Conservation (phyloP, 2,113 vertebrate genomes). For the Naja naja region DNA sequence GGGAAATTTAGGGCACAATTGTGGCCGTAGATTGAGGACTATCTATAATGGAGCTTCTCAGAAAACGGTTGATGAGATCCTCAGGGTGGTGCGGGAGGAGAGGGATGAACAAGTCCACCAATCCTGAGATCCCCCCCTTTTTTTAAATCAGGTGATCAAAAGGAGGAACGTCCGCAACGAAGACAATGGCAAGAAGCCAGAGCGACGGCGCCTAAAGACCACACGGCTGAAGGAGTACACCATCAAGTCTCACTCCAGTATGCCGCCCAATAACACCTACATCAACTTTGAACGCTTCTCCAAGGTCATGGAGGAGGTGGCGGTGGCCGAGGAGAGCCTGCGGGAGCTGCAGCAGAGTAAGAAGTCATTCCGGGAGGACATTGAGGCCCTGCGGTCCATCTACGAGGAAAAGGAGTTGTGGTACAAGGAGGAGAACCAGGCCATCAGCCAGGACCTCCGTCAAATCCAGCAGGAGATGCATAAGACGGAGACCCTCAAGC, state of each 20-base stretch:
- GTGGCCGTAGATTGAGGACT: neutral
- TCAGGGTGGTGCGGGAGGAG: neutral
- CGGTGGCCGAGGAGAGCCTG: slow-evolving; percentile 84
- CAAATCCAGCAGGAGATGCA: slow-evolving; percentile 89
- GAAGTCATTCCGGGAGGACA: slow-evolving; percentile 85
- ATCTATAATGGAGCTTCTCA: neutral
- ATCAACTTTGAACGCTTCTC: slow-evolving; percentile 98
- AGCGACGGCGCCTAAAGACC: slow-evolving; percentile 91
- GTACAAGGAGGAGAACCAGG: slow-evolving; percentile 93
- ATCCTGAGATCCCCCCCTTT: rapidly evolving
- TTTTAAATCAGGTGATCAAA: slow-evolving; percentile 84
- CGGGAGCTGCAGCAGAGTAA: slow-evolving; percentile 85
- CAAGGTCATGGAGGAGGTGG: slow-evolving; percentile 91
- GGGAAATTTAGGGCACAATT: neutral
- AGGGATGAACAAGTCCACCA: neutral
- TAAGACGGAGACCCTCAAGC: slow-evolving; percentile 79
- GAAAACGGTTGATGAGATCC: neutral
- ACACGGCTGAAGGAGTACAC: slow-evolving; percentile 98
- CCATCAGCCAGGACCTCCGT: slow-evolving; percentile 83
- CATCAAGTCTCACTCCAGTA: slow-evolving; percentile 98
- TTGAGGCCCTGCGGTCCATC: slow-evolving; percentile 88
- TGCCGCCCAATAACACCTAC: slow-evolving; percentile 98
- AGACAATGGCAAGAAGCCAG: slow-evolving; percentile 82
- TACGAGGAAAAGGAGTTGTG: slow-evolving; percentile 94
- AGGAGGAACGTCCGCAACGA: slow-evolving; percentile 89